These are phyloP conservation scores for Phoeniculus purpureus DNA, from an alignment of 2,797 vertebrate species.

Conservation along the genomic window DNA sequence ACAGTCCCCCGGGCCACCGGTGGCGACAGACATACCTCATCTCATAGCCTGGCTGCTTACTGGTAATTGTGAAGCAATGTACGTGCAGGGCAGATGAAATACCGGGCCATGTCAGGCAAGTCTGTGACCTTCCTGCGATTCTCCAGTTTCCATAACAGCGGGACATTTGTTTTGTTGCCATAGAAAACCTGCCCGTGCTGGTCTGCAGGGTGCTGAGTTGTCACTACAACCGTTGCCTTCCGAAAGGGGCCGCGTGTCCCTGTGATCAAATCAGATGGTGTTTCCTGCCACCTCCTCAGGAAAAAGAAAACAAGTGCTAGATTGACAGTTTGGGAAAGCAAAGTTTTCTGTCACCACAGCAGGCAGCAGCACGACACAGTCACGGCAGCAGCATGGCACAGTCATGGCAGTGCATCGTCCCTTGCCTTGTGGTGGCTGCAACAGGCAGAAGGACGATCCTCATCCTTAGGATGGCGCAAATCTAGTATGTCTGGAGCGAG, in stretches of 20 bases:
- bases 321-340: background rate
- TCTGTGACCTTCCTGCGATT: background rate
- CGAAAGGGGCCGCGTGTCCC: background rate
- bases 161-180: background rate
- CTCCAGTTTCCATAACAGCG: background rate
- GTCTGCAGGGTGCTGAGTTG: background rate
- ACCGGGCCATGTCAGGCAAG: rapidly evolving
- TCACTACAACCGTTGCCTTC: background rate
- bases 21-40: background rate
- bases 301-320: background rate
- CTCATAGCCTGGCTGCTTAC: background rate
- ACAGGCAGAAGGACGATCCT: background rate
- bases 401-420: background rate
- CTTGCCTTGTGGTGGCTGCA: rapidly evolving
- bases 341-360: background rate
- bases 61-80: background rate
- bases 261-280: background rate
- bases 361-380: background rate
- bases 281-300: background rate
- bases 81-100: background rate
- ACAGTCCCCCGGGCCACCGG: background rate
- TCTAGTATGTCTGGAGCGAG: background rate
- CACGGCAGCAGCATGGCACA: background rate
- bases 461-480: background rate
- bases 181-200: background rate